Conservation (phyloP, 2,113 vertebrate species). For the Tauraco erythrolophus region DNA sequence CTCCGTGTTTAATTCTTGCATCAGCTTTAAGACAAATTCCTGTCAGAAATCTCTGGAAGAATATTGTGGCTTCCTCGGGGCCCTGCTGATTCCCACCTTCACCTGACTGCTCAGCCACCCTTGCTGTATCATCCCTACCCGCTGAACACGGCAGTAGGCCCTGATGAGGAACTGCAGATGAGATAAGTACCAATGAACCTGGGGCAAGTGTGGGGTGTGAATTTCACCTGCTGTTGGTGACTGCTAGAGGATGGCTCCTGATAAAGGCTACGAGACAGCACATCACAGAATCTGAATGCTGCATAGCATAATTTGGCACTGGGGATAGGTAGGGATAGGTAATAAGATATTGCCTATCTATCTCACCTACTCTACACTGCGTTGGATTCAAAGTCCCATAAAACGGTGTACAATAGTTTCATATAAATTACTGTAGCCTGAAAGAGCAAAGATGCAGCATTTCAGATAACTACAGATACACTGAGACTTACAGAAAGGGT, state of each 20-base stretch:
- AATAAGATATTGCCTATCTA: not conserved
- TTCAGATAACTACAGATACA: not conserved
- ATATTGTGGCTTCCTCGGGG: not conserved
- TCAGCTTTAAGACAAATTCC: not conserved
- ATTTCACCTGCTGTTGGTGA: not conserved
- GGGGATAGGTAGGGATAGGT: not conserved
- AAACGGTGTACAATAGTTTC: not conserved
- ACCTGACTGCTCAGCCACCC: not conserved
- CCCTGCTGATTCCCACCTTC: not conserved
- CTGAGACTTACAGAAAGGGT: not conserved
- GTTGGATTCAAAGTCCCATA: not conserved
- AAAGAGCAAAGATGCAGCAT: not conserved
- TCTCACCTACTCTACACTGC: not conserved
- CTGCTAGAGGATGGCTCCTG: not conserved
- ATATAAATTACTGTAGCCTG: not conserved
- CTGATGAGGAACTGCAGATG: not conserved
- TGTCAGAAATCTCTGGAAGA: not conserved
- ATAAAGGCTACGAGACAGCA: not conserved
- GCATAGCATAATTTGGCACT: not conserved
- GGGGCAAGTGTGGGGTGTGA: not conserved
- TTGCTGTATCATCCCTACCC: not conserved
- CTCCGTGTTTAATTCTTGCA: not conserved
- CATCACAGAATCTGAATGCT: not conserved
- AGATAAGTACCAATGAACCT: not conserved
- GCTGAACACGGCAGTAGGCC: accelerated